Base-by-base conservation (phyloP, 2,113 vertebrate genomes). In the Melanotaenia duboulayi region DNA sequence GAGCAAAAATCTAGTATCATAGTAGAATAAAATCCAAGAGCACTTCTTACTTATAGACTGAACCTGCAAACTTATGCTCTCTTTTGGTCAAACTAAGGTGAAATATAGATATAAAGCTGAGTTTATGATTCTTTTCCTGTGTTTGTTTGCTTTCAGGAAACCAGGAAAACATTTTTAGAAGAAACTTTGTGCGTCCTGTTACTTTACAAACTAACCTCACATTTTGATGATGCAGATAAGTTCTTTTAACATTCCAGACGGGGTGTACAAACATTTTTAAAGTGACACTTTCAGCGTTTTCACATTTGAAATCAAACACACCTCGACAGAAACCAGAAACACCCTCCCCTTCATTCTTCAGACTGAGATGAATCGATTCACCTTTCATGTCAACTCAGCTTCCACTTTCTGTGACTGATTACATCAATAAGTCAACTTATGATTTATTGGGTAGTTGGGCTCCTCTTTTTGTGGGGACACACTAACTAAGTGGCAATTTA, bases 361-460 rank as follows among this genome's bases (percentile, higher is more conserved):
- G n/a, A 39, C 55, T 63, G 24, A 68, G 57, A 85, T 71, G 7
- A 74, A 85, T 82, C 44, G 35, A 82, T 80, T 87, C 68, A 89
- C 74, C 83, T 85, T 77, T 77, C 64, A 64, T 44, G 74, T 69
- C 79, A 58, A 23, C 14, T 52, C 60, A 64, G 35, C 42, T 72
- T 82, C 67, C 50, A 39, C 42, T 73, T 51, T 58, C 64, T 12
- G 48, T 74, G 80, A 89, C 54, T 59, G 73, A 89, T 82, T 65
- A 72, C 65, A 67, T 55, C 76, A 59, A 20, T 25, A 28, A 79
- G 25, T 62, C 67, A 68, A 39, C 11, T 52, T 71, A 69, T 85
- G 78, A 88, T 88, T 85, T 63, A 80, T 68, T 42, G 66, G 59
- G 23, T 77, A 46, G 39, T 65, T 54, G 61, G 11, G 58, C 16